phyloP scores from a whole-genome alignment of 1,140 invertebrate genomes.

The Drosophila parvula region DNA sequence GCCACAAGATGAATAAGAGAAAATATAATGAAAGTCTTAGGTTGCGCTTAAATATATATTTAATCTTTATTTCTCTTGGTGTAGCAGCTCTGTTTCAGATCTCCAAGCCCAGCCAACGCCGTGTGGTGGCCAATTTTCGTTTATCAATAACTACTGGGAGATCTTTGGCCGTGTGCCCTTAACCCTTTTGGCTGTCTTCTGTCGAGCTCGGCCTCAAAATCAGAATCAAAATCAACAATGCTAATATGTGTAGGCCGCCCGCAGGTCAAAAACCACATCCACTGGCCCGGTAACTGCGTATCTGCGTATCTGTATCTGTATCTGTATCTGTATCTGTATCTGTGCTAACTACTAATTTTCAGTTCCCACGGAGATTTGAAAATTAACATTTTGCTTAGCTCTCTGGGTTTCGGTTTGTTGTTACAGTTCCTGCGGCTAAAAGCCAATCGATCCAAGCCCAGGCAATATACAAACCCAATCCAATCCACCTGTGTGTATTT shows the following conservation, averaged over 20 bases:
- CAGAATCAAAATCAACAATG: slow-evolving; percentile 69
- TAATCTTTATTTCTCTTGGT: background rate
- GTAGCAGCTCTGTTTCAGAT: slow-evolving; percentile 1
- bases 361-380: slow-evolving; percentile 80
- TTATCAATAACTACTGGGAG: slow-evolving; percentile 56
- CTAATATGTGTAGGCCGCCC: slow-evolving; percentile 76
- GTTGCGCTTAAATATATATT: background rate
- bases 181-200: slow-evolving; percentile 9
- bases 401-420: slow-evolving; percentile 49
- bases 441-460: slow-evolving; percentile 21
- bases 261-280: slow-evolving; percentile 60
- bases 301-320: slow-evolving; percentile 11
- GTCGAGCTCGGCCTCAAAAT: background rate
- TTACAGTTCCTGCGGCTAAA: slow-evolving; percentile 77
- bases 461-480: background rate
- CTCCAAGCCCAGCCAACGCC: background rate
- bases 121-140: slow-evolving; percentile 47
- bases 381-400: slow-evolving; percentile 75
- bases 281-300: slow-evolving; percentile 21
- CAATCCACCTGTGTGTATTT: slow-evolving; percentile 62
- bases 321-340: slow-evolving; percentile 39
- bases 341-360: slow-evolving; percentile 74
- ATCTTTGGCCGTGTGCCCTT: slow-evolving; percentile 19
- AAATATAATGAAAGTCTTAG: background rate
- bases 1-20: background rate